Conservation (phyloP, 2,797 vertebrate genomes). For the Mallotus villosus region DNA sequence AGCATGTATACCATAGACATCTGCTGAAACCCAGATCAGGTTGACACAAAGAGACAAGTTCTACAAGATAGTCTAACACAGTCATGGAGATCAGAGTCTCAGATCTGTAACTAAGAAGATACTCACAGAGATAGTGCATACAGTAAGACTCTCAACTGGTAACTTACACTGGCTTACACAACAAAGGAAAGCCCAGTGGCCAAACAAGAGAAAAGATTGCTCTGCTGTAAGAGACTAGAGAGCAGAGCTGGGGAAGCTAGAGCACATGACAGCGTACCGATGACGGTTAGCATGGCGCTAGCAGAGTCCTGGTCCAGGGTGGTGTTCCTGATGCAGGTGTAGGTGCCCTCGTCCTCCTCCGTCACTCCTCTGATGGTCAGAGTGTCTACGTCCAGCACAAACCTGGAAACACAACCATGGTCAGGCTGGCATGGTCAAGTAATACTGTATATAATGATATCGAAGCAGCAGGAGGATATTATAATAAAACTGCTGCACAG, state of each 20-base stretch:
- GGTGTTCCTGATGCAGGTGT: conserved; percentile 92
- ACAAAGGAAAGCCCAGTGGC: neutral
- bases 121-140: neutral
- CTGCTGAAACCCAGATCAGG: neutral
- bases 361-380: conserved; percentile 84
- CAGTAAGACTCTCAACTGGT: neutral
- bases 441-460: too few relatives aligned
- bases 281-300: conserved; percentile 89
- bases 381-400: conserved; percentile 80
- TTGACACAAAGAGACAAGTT: neutral
- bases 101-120: neutral
- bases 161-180: neutral
- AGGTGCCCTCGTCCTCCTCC: conserved; percentile 85
- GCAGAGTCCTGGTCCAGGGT: conserved; percentile 91
- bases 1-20: too few relatives aligned
- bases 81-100: neutral
- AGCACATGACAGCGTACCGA: conserved; percentile 77
- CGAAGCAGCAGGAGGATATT: too few relatives aligned
- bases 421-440: neutral
- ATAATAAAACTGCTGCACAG: too few relatives aligned
- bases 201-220: neutral
- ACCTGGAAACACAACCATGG: conserved; percentile 69
- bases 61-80: neutral
- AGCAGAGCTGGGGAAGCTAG: neutral
- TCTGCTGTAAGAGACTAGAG: neutral